A percentile compares a stretch with the other conserved stretches of the same genome.
Evolutionary conservation across 2,797 vertebrate genomes (phyloP).

Genomic region (Lacerta viridis): DNA sequence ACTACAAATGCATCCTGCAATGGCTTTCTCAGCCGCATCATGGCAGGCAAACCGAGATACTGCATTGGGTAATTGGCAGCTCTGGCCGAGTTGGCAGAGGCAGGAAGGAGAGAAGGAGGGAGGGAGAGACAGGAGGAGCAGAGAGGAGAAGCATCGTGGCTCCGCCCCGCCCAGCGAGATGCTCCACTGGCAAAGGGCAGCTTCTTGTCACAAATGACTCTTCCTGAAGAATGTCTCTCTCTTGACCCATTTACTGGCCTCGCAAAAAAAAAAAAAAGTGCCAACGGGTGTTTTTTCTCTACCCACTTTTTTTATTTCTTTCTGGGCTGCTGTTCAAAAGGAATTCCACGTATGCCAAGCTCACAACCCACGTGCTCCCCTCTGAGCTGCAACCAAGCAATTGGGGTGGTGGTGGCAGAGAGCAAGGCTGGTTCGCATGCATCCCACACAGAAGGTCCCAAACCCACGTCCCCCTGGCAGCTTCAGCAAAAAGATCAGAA

Average conservation of each 20-base stretch:
- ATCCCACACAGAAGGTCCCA: background rate
- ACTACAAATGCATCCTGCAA: background rate
- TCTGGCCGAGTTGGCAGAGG: background rate
- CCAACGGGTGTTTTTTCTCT: background rate
- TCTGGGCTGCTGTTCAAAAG: conserved; percentile 17
- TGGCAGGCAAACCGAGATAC: background rate
- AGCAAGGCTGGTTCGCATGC: rapidly evolving
- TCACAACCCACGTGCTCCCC: background rate
- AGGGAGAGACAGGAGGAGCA: background rate
- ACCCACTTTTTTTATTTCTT: too few species aligned
- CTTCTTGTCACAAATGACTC: background rate
- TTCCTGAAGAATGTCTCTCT: background rate
- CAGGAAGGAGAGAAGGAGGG: background rate
- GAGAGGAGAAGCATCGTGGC: background rate
- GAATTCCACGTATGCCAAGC: conserved; percentile 22
- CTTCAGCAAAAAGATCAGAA: background rate
- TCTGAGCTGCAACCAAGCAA: background rate
- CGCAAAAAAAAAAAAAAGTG: rapidly evolving
- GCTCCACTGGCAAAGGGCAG: background rate
- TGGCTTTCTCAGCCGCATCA: background rate
- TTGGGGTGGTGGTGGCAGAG: background rate
- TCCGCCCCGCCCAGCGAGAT: background rate
- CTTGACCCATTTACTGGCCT: conserved; percentile 22
- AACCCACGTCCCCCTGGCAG: background rate
- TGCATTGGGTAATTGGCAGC: background rate